These are phyloP conservation scores for Myanophis thanlyinensis DNA, from an alignment of 2,113 vertebrate genomes.

Conservation along the genomic window DNA sequence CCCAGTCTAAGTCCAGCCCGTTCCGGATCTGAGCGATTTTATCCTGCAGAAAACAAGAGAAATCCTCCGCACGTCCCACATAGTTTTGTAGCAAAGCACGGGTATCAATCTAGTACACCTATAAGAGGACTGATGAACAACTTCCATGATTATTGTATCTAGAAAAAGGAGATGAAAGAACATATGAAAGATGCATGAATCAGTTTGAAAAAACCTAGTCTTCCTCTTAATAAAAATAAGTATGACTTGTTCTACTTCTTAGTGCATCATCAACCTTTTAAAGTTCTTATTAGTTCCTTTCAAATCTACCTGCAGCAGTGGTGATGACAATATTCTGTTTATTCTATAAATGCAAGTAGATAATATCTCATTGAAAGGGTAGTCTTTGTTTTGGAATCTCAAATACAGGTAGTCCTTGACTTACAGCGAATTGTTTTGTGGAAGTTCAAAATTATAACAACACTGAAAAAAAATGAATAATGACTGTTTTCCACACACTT, in stretches of 20 bases:
- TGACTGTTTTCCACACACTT: neutral
- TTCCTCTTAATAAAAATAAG: neutral
- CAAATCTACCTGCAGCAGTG: neutral
- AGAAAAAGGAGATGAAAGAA: slow-evolving; percentile 3
- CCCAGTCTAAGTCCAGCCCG: too few relatives aligned
- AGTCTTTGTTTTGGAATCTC: fast-evolving
- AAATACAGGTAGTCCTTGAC: neutral
- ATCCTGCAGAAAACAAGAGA: too few relatives aligned
- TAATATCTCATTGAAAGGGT: neutral
- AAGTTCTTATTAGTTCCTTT: neutral
- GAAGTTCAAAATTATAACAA: neutral
- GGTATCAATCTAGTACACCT: too few relatives aligned
- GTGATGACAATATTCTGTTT: neutral
- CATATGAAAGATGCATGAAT: fast-evolving
- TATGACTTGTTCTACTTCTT: slow-evolving; percentile 37
- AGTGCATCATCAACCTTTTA: slow-evolving; percentile 4
- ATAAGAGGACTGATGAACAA: neutral
- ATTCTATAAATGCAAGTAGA: neutral
- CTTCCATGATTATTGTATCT: neutral
- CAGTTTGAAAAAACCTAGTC: neutral
- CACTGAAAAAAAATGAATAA: neutral
- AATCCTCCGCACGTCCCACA: too few relatives aligned
- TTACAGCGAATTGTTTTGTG: too few relatives aligned
- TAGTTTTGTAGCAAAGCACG: too few relatives aligned
- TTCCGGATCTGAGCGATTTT: too few relatives aligned